These are phyloP conservation scores for Euwallacea similis DNA, from an alignment of 1,140 invertebrate species.

Conservation along the genomic window DNA sequence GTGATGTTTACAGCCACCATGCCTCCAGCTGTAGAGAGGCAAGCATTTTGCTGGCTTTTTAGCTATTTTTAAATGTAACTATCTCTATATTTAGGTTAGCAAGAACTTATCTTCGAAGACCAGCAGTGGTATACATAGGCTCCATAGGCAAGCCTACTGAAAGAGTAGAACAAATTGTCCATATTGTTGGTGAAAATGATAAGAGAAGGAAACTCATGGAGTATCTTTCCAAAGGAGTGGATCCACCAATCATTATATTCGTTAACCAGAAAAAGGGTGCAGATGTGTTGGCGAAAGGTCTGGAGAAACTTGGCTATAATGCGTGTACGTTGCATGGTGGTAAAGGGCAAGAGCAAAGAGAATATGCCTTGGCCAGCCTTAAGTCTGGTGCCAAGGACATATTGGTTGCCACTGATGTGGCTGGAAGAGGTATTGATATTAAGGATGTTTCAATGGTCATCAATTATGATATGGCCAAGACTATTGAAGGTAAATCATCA, in stretches of 20 bases:
- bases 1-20: conserved; percentile 99
- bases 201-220: conserved; percentile 91
- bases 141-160: conserved; percentile 98
- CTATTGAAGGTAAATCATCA: conserved; percentile 78
- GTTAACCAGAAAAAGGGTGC: conserved; percentile 99
- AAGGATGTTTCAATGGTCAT: conserved; percentile 98
- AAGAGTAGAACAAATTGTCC: conserved; percentile 96
- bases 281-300: conserved; percentile 91
- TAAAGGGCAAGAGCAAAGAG: conserved; percentile 99
- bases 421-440: conserved; percentile 99
- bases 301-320: conserved; percentile 97
- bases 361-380: conserved; percentile 94
- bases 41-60: neutral
- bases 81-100: conserved; percentile 67
- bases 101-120: conserved; percentile 90
- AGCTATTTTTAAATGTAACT: neutral
- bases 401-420: conserved; percentile 99
- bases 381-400: conserved; percentile 97
- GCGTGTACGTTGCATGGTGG: conserved; percentile 98
- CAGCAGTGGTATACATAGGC: conserved; percentile 97
- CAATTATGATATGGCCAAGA: conserved; percentile 99
- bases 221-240: conserved; percentile 81
- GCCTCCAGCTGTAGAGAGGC: conserved; percentile 91
- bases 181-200: conserved; percentile 91
- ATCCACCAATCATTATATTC: conserved; percentile 98